Evolutionary conservation across 1,140 invertebrate species (phyloP).

Genomic region (Eriocheir sinensis): DNA sequence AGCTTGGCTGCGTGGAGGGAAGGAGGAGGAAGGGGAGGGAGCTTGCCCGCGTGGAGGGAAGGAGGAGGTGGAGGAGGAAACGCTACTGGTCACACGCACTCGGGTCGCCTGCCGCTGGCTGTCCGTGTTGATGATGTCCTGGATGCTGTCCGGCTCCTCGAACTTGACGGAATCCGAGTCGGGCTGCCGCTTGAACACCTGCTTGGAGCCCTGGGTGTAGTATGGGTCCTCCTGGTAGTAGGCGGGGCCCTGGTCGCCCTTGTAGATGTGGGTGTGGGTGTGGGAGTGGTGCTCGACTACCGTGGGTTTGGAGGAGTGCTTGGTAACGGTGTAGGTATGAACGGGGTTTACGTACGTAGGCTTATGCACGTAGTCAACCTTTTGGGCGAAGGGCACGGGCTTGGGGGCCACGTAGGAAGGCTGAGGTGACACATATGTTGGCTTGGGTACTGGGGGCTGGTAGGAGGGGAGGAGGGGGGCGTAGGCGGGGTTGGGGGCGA

Average conservation of each 20-base stretch:
- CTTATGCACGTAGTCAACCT: slow-evolving; percentile 17
- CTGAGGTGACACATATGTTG: background rate
- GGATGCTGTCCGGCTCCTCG: slow-evolving; percentile 8
- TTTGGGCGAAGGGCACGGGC: slow-evolving; percentile 10
- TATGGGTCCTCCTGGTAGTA: background rate
- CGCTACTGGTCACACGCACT: background rate
- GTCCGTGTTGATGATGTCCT: background rate
- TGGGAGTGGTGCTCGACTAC: slow-evolving; percentile 75
- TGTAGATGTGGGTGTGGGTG: slow-evolving; percentile 76
- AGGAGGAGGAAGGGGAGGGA: no score
- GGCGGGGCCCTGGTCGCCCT: slow-evolving; percentile 33
- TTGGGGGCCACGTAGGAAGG: background rate
- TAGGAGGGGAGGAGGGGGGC: slow-evolving; percentile 42
- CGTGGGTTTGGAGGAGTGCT: slow-evolving; percentile 51
- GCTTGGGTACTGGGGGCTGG: slow-evolving; percentile 7
- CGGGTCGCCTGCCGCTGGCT: slow-evolving; percentile 15
- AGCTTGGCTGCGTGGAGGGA: no score
- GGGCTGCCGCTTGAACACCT: slow-evolving; percentile 37
- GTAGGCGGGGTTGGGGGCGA: slow-evolving; percentile 23
- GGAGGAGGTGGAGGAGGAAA: background rate
- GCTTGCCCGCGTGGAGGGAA: background rate
- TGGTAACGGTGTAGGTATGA: slow-evolving; percentile 33
- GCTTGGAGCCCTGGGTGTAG: background rate
- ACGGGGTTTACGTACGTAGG: slow-evolving; percentile 59
- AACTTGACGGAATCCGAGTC: background rate